Evolutionary conservation across 2,888 invertebrate genomes (phyloP).

Genomic region (Patella ulyssiponensis): DNA sequence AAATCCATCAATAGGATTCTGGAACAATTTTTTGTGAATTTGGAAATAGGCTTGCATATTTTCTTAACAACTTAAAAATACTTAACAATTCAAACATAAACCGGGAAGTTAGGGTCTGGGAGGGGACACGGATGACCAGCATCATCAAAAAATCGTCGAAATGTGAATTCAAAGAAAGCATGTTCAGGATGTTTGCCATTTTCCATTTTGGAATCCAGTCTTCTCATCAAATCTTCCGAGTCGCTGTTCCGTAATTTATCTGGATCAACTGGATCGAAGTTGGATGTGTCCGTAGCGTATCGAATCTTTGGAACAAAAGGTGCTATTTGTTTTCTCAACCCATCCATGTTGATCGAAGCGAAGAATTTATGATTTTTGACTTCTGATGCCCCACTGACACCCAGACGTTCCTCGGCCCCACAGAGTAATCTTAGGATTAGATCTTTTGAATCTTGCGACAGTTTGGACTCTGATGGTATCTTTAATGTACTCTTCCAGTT

Average conservation of each 20-base stretch:
- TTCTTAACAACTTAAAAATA: too few relatives aligned
- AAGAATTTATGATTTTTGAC: constrained; percentile 96
- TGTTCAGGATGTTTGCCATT: constrained; percentile 81
- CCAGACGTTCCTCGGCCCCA: constrained; percentile 89
- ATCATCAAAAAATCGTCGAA: constrained; percentile 93
- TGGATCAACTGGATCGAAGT: constrained; percentile 56
- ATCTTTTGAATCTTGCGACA: constrained; percentile 90
- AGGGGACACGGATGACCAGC: constrained; percentile 66
- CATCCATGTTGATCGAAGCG: constrained; percentile 88
- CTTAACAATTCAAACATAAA: constrained; percentile 48
- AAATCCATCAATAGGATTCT: too few relatives aligned
- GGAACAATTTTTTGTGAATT: neutral
- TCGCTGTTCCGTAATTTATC: constrained; percentile 61
- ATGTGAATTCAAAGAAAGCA: constrained; percentile 99
- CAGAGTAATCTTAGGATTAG: constrained; percentile 92
- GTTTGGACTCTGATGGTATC: constrained; percentile 89
- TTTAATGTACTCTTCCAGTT: constrained; percentile 94
- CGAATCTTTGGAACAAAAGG: constrained; percentile 95
- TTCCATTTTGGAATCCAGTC: too few relatives aligned
- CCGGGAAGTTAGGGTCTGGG: constrained; percentile 49
- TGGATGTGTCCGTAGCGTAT: constrained; percentile 97
- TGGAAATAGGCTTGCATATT: too few relatives aligned
- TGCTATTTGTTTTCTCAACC: constrained; percentile 87
- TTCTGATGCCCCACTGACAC: constrained; percentile 89
- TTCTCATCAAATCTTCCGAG: constrained; percentile 52